Evolutionary conservation across 2,888 invertebrate genomes (phyloP).

Genomic region (Scrobipalpa atriplicella): DNA sequence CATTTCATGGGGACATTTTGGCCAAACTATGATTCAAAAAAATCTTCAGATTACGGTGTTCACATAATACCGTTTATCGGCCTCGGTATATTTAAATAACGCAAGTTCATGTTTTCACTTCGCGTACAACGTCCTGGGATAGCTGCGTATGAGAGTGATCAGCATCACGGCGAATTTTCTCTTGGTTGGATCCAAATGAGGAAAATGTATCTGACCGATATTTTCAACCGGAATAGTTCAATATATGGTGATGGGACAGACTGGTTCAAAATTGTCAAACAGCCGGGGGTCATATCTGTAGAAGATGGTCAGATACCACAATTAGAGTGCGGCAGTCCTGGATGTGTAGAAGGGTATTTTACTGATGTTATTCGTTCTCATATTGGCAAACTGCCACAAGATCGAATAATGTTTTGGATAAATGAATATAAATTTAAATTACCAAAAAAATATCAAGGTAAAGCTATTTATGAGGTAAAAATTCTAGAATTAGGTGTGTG

Average conservation of each 20-base stretch:
- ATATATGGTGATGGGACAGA: not conserved
- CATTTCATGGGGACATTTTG: not conserved
- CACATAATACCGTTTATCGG: constrained; percentile 9
- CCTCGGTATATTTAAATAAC: not conserved
- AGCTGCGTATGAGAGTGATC: constrained; percentile 8
- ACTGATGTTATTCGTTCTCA: not conserved
- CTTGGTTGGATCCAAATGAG: constrained; percentile 17
- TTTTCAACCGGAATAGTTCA: not conserved
- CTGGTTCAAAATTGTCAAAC: not conserved
- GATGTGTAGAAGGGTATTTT: not conserved
- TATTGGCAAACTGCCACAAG: constrained; percentile 2
- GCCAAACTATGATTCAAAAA: not conserved
- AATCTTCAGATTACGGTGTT: constrained; percentile 1
- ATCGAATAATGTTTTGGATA: constrained; percentile 6
- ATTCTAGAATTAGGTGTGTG: constrained; percentile 12
- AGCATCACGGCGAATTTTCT: not conserved
- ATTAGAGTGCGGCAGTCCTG: not conserved
- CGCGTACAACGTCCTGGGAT: constrained; percentile 4
- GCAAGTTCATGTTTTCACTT: constrained; percentile 9
- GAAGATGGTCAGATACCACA: not conserved
- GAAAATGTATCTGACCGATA: constrained; percentile 6
- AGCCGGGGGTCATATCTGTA: not conserved
- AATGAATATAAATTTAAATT: constrained; percentile 10
- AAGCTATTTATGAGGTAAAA: not conserved
- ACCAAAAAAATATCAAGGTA: not conserved